Evolutionary conservation across 1,140 invertebrate genomes (phyloP), one percentile per base, ranked within the genome.

Genomic region (Achatina immaculata): DNA sequence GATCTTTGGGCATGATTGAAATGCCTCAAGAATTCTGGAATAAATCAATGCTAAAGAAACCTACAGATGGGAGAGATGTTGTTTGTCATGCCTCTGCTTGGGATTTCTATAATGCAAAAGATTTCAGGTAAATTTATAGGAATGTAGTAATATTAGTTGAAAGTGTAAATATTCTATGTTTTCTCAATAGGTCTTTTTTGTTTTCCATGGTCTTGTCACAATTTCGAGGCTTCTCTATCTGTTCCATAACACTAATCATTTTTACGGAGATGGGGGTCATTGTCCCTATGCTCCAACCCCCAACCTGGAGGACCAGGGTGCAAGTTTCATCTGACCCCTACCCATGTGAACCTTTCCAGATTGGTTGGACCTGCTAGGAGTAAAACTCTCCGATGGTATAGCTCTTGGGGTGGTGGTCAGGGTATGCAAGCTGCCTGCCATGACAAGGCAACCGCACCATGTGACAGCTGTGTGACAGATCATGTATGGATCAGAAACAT

Each of bases 11-110:
- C 84, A 89, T 98, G 72, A 94, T 93, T 0, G 93, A 94, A 2
- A 95, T 98, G 95, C 94, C 96, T 0, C 91, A 88, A 34, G 85
- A 85, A 65, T 94, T 94, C 86, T 94, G 93, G 93, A 86, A 92
- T 6, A 84, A 91, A 21, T 93, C 93, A 0, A 92, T 94, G 85
- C 81, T 94, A 0, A 89, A 90, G 76, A 92, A 92, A 83, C 93
- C 88, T 89, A 93, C 78, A 0, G 95, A 96, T 83, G 93, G 93
- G 7, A 91, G 94, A 0, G 84, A 88, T 28, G 89, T 93, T 21
- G 95, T 97, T 16, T 98, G 97, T 86, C 96, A 98, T 86, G 95
- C 97, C 0, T 96, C 97, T 94, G 96, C 96, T 3, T 98, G 96
- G 96, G 96, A 98, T 90, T 97, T 97, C 90, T 97, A 95, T 88